These are phyloP conservation scores for Sterna hirundo DNA, from an alignment of 2,113 vertebrate genomes.

Conservation along the genomic window DNA sequence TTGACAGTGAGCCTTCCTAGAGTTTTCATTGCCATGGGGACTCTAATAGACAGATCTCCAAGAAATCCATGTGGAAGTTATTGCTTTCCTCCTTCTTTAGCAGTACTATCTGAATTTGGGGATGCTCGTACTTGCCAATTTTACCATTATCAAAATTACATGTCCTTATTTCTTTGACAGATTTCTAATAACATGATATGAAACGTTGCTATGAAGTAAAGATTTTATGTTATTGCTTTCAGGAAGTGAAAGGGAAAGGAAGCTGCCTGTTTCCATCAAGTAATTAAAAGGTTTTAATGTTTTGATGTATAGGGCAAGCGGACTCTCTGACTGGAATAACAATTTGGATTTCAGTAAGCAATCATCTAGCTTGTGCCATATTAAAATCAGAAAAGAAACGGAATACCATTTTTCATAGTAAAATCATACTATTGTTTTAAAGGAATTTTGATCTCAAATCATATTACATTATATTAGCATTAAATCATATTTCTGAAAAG, in stretches of 20 bases:
- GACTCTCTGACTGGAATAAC: not conserved
- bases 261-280: not conserved
- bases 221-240: not conserved
- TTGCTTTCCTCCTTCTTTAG: not conserved
- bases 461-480: not conserved
- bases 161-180: not conserved
- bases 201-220: not conserved
- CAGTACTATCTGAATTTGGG: not conserved
- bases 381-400: conserved; percentile 11
- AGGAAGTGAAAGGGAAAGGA: not conserved
- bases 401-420: not conserved
- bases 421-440: not conserved
- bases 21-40: not conserved
- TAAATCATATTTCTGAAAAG: conserved; percentile 17
- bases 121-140: not conserved
- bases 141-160: not conserved
- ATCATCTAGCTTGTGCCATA: not conserved
- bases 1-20: not conserved
- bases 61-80: not conserved
- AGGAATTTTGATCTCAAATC: not conserved
- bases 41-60: not conserved
- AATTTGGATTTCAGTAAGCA: not conserved
- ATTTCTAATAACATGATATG: not conserved
- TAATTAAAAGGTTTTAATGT: conserved; percentile 3
- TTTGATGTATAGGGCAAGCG: not conserved